phyloP scores from a whole-genome alignment of 2,888 invertebrate genomes.

The Adineta ricciae region DNA sequence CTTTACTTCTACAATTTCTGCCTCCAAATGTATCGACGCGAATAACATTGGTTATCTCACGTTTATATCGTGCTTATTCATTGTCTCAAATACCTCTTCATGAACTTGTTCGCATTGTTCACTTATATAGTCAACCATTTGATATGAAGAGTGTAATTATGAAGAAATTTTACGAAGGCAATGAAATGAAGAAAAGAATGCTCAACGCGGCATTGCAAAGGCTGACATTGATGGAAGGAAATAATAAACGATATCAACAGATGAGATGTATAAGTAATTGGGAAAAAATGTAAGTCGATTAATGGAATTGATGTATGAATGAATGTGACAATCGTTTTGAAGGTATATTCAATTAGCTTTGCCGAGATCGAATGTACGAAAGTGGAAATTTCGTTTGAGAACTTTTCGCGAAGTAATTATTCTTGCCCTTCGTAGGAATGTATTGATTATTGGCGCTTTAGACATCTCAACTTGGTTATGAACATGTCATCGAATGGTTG shows the following conservation, averaged over 20 bases:
- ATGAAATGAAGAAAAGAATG: slow-evolving; percentile 47
- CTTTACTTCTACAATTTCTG: slow-evolving; percentile 44
- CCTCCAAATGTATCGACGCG: slow-evolving; percentile 45
- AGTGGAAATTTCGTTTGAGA: slow-evolving; percentile 49
- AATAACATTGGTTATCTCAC: slow-evolving; percentile 35
- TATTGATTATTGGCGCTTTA: not conserved
- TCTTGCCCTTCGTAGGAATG: no score
- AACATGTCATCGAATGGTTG: slow-evolving; percentile 1
- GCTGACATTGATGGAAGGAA: slow-evolving; percentile 46
- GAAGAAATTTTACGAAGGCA: slow-evolving; percentile 48
- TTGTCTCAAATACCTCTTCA: slow-evolving; percentile 46
- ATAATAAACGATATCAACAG: slow-evolving; percentile 45
- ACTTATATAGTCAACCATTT: slow-evolving; percentile 49
- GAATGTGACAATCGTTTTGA: not conserved
- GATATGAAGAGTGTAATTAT: slow-evolving; percentile 48
- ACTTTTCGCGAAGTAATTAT: slow-evolving; percentile 22
- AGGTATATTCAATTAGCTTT: slow-evolving; percentile 37
- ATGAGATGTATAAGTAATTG: slow-evolving; percentile 48
- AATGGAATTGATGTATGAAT: no score
- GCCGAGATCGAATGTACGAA: slow-evolving; percentile 45
- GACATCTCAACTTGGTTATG: not conserved
- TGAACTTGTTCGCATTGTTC: slow-evolving; percentile 46
- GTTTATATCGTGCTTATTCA: slow-evolving; percentile 34
- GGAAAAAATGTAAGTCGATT: slow-evolving; percentile 44
- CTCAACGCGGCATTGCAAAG: slow-evolving; percentile 47